A percentile compares a stretch with the other conserved stretches of the same genome.
phyloP scores from a whole-genome alignment of 2,113 vertebrate species.

The Lagopus leucura region DNA sequence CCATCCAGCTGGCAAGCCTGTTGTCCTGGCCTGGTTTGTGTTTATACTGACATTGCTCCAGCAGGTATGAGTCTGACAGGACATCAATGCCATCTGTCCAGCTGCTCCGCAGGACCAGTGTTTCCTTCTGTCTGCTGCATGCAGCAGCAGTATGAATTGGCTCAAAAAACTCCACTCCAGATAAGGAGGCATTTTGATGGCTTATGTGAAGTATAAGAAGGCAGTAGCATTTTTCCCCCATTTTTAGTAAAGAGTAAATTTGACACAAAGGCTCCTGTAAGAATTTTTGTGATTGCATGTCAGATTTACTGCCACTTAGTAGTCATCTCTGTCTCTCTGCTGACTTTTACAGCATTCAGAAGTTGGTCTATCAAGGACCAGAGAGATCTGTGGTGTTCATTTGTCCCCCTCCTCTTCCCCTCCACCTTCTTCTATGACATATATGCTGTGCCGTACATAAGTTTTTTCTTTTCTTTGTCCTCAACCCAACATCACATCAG shows the following conservation, averaged over 20 bases:
- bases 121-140: neutral
- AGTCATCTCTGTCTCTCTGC: neutral
- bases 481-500: neutral
- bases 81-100: neutral
- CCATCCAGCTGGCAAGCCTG: neutral
- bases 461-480: neutral
- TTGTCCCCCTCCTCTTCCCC: too few relatives aligned
- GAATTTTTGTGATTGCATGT: neutral
- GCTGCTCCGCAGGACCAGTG: neutral
- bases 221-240: neutral
- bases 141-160: neutral
- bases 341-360: neutral
- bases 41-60: neutral
- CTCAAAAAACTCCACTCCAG: neutral
- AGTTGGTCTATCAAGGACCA: rapidly evolving
- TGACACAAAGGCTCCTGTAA: neutral
- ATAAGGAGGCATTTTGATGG: neutral
- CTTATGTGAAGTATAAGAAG: neutral
- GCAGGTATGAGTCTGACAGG: neutral
- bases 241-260: neutral
- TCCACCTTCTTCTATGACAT: neutral
- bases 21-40: neutral
- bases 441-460: neutral
- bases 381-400: neutral
- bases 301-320: neutral